phyloP scores from a whole-genome alignment of 2,113 vertebrate genomes.

The Cricetomys ansorgei region DNA sequence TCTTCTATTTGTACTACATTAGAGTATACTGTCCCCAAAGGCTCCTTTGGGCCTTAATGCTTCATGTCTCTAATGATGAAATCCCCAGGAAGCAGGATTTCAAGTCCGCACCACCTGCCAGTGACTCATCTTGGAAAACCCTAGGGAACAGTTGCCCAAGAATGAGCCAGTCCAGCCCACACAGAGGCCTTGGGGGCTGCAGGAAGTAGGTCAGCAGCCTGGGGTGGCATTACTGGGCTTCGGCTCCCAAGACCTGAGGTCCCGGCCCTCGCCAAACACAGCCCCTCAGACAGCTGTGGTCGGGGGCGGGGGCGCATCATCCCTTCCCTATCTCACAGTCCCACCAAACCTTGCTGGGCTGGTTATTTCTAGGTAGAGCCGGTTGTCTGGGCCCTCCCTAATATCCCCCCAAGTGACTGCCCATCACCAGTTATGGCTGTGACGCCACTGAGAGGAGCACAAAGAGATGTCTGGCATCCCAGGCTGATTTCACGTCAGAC shows the following conservation, averaged over 20 bases:
- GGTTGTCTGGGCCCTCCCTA: background rate
- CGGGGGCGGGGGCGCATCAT: background rate
- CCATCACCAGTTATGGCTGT: background rate
- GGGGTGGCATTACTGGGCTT: background rate
- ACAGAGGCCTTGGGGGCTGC: background rate
- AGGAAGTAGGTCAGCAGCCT: conserved; percentile 12
- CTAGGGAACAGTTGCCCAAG: background rate
- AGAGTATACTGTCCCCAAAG: background rate
- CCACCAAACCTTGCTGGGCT: background rate
- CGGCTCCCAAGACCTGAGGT: background rate
- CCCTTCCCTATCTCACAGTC: background rate
- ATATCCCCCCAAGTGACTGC: background rate
- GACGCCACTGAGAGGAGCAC: conserved; percentile 25
- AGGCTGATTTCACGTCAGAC: background rate
- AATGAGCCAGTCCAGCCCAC: conserved; percentile 33
- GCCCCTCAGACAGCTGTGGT: background rate
- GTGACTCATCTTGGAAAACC: conserved; percentile 50
- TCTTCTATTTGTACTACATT: background rate
- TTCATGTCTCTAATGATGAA: background rate
- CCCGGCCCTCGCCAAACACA: background rate
- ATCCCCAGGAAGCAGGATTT: conserved; percentile 7
- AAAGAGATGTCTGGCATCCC: conserved; percentile 4
- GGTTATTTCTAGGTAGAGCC: background rate
- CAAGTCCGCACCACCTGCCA: conserved; percentile 34
- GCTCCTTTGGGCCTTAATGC: background rate